A percentile compares a stretch with the other conserved stretches of the same genome.
Evolutionary conservation across 92 coral and sea anemone species (phyloP).

Genomic region (Epizoanthus fatuus): DNA sequence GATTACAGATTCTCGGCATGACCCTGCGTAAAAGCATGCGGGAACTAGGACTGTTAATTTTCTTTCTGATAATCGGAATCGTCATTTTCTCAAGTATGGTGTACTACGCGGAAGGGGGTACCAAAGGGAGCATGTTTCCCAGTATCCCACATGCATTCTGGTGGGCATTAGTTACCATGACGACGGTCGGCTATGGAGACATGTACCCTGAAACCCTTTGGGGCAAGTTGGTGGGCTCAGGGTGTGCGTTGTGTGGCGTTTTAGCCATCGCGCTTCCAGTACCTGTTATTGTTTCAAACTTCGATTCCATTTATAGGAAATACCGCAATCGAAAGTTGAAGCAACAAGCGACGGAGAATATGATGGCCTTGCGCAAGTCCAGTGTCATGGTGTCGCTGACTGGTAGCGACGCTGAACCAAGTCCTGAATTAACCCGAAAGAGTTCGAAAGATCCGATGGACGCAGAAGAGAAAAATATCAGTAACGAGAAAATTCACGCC

Average conservation of each 20-base stretch:
- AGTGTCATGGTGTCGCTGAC: slow-evolving; percentile 46
- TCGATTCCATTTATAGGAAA: slow-evolving; percentile 91
- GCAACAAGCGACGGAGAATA: slow-evolving; percentile 65
- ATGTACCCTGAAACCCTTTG: slow-evolving; percentile 92
- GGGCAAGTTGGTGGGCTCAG: slow-evolving; percentile 95
- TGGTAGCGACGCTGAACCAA: slow-evolving; percentile 31
- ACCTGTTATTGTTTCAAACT: slow-evolving; percentile 97
- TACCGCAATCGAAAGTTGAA: slow-evolving; percentile 87
- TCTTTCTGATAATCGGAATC: slow-evolving; percentile 90
- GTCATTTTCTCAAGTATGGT: slow-evolving; percentile 99
- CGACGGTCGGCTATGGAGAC: slow-evolving; percentile 99
- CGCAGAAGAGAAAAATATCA: slow-evolving; percentile 20
- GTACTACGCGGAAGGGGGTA: slow-evolving; percentile 96
- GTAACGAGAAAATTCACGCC: not conserved
- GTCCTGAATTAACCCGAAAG: slow-evolving; percentile 36
- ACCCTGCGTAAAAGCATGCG: slow-evolving; percentile 94
- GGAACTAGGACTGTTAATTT: slow-evolving; percentile 93
- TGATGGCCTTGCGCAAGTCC: slow-evolving; percentile 36
- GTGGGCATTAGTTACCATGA: slow-evolving; percentile 99
- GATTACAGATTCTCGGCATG: slow-evolving; percentile 94
- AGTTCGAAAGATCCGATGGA: slow-evolving; percentile 3
- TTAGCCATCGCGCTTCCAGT: slow-evolving; percentile 97
- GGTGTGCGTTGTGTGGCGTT: slow-evolving; percentile 96
- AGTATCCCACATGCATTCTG: slow-evolving; percentile 99
- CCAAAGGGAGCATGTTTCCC: slow-evolving; percentile 69